Evolutionary conservation across 2,797 vertebrate species (phyloP).

Genomic region (Synaphobranchus kaupii): DNA sequence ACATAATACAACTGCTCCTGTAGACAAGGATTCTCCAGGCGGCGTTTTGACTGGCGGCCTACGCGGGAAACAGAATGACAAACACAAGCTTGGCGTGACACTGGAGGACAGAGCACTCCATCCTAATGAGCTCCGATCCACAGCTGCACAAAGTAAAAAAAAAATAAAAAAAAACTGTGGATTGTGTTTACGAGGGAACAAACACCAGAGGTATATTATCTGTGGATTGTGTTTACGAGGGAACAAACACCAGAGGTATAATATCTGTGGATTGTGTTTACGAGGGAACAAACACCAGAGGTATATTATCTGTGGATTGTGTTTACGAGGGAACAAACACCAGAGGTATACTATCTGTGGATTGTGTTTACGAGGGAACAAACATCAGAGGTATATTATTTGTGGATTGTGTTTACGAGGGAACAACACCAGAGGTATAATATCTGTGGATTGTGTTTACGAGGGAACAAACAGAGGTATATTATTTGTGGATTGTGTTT

Average conservation of each 20-base stretch:
- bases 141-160: background rate
- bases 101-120: no score
- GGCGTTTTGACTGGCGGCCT: background rate
- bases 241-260: background rate
- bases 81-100: background rate
- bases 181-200: background rate
- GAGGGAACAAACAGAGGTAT: no score
- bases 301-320: background rate
- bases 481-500: no score
- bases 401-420: no score
- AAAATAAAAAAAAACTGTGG: background rate
- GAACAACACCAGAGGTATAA: no score
- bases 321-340: background rate
- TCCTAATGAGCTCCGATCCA: background rate
- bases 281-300: background rate
- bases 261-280: background rate
- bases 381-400: no score
- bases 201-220: background rate
- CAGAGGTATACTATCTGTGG: no score
- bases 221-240: background rate
- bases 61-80: background rate
- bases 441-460: no score
- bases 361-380: no score
- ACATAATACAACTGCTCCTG: background rate
- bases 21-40: background rate